phyloP scores from a whole-genome alignment of 1,140 invertebrate species.

The Centruroides vittatus region DNA sequence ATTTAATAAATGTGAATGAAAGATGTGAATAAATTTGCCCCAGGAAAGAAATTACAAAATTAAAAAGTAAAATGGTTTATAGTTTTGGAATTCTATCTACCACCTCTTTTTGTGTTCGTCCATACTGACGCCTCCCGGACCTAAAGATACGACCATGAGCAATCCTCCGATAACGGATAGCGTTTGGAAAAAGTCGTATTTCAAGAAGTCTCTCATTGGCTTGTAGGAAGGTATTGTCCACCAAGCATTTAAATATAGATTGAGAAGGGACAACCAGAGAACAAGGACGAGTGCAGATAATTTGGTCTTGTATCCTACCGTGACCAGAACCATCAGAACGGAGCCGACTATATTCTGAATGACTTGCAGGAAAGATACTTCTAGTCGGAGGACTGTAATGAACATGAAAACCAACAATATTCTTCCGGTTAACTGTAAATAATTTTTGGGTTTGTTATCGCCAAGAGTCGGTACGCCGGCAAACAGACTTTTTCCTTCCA shows the following conservation, averaged over 20 bases:
- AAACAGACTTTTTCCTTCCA: slow-evolving; percentile 77
- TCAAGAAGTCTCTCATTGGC: slow-evolving; percentile 94
- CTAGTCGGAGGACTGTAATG: slow-evolving; percentile 85
- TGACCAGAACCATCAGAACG: slow-evolving; percentile 87
- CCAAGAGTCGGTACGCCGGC: slow-evolving; percentile 93
- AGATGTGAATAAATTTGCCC: too few relatives aligned
- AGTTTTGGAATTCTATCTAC: slow-evolving; percentile 35
- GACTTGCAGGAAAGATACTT: slow-evolving; percentile 72
- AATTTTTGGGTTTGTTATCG: slow-evolving; percentile 96
- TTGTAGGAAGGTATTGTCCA: slow-evolving; percentile 91
- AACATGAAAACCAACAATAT: slow-evolving; percentile 98
- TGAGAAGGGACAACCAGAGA: slow-evolving; percentile 63
- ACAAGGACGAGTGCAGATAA: slow-evolving; percentile 89
- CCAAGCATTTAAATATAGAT: slow-evolving; percentile 92
- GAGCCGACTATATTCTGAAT: slow-evolving; percentile 84
- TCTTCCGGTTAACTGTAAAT: slow-evolving; percentile 88
- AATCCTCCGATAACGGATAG: slow-evolving; percentile 96
- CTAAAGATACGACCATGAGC: slow-evolving; percentile 95
- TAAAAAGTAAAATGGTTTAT: background rate
- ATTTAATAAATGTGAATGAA: too few relatives aligned
- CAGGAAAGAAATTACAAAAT: too few relatives aligned
- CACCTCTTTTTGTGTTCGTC: slow-evolving; percentile 99
- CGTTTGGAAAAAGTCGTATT: slow-evolving; percentile 99
- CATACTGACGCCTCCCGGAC: slow-evolving; percentile 97
- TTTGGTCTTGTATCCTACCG: slow-evolving; percentile 97